phyloP scores from a whole-genome alignment of 1,140 invertebrate genomes.

The Physella acuta region DNA sequence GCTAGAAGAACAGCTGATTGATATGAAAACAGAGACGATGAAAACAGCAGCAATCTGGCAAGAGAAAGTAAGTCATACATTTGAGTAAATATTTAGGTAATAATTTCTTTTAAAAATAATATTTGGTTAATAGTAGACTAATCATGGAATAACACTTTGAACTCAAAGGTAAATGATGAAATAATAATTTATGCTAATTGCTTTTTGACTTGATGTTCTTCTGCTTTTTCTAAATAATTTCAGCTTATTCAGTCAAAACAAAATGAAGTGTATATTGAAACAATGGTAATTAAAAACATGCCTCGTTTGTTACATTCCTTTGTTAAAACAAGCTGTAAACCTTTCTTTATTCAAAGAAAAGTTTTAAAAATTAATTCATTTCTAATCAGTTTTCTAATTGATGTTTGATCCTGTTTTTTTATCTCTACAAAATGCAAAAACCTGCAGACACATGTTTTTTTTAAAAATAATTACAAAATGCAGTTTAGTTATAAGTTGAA shows the following conservation, averaged over 20 bases:
- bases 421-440: too few relatives aligned
- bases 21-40: conserved; percentile 40
- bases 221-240: background rate
- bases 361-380: too few relatives aligned
- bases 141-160: background rate
- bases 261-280: conserved; percentile 18
- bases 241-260: conserved; percentile 25
- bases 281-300: conserved; percentile 19
- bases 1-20: conserved; percentile 45
- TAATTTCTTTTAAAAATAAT: too few relatives aligned
- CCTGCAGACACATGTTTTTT: too few relatives aligned
- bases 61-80: conserved; percentile 45
- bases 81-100: too few relatives aligned
- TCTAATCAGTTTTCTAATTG: too few relatives aligned
- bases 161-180: background rate
- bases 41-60: conserved; percentile 41
- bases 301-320: conserved; percentile 8
- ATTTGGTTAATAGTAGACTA: too few relatives aligned
- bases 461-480: too few relatives aligned
- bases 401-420: too few relatives aligned
- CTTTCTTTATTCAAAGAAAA: too few relatives aligned
- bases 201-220: background rate
- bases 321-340: background rate
- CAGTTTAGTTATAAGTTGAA: too few relatives aligned
- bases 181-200: background rate